Evolutionary conservation across 2,888 invertebrate species (phyloP), one percentile per base, ranked within the genome.

Genomic region (Rhorus exstirpatorius): DNA sequence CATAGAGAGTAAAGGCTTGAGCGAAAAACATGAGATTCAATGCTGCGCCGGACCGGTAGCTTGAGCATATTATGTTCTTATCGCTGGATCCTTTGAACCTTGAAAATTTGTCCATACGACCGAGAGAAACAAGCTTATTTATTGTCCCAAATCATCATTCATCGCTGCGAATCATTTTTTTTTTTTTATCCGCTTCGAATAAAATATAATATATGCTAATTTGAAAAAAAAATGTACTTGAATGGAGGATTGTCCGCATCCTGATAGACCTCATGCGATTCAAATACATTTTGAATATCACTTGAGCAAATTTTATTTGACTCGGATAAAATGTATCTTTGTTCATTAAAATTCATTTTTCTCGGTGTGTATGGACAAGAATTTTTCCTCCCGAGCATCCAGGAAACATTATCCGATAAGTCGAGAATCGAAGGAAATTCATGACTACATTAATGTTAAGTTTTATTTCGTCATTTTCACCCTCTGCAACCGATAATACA

Each of bases 1-100:
- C 14, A n/a, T n/a, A n/a, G 94, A 90, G 24, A 80, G 63, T 10
- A 60, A 83, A 35, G 26, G 55, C 3, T 68, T 41, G 8, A 63
- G 21, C 71, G 75, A 51, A 19, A 67, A 79, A 31, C 67, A 21
- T 38, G 35, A 71, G 7, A 67, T 46, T 24, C 58, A 8, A 58
- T 60, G 24, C 1, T 3, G 19, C 21, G 19, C 19, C 12, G 63
- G 12, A 19, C 24, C 35, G 35, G 35, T 58, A 21, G 67, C 46
- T 67, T 67, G 46, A 76, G 31, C n/a, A 10, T 6, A 72, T n/a
- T n/a, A n/a, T n/a, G n/a, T n/a, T n/a, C 19, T 1, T 7, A n/a
- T 6, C 21, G n/a, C n/a, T n/a, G n/a, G 10, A 24, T 12, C 21
- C 12, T 72, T 24, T 38, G 17, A 21, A 3, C 10, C 19, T 55